Evolutionary conservation across 2,888 invertebrate species (phyloP), one percentile per base, ranked within the genome.

Genomic region (Nemapogon koenigi): DNA sequence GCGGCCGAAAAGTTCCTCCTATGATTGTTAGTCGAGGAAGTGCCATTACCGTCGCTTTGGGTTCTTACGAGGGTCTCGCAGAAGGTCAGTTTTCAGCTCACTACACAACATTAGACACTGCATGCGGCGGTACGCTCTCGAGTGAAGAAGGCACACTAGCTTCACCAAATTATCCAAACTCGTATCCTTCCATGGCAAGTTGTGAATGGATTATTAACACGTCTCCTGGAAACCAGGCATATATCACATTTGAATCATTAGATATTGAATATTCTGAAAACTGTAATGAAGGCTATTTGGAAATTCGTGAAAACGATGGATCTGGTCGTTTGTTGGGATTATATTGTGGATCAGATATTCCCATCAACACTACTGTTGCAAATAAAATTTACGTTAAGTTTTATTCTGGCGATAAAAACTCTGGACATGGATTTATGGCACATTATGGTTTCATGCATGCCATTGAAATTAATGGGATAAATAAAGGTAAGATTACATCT

Each of bases 211-310:
- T 50, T 25, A 46, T 73, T 38, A 55, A 47, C 18, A 68, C 75
- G 22, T 67, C 76, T 15, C 63, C 69, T 48, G 95, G 95, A 8
- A 93, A 89, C 57, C 76, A 70, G 45, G 70, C 90, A 8, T 75
- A 75, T 19, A 51, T 95, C 1, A 75, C 76, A 10, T 88, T 95
- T 55, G 79, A 83, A 47, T 63, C 72, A 4, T 85, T 97, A 50
- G 83, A 88, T 41, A 51, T 96, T 43, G 85, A 88, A 46, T 59
- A 73, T 6, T 89, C 88, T 3, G 86, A 87, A 3, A 81, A 83
- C 47, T 97, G 97, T 57, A 87, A 89, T 51, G 82, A 83, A 28
- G 95, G 96, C 62, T 96, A 90, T 60, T 63, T 97, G 19, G 95
- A 95, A 80, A 79, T 97, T 38, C 84, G 94, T 17, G 86, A 90